phyloP scores from a whole-genome alignment of 2,113 vertebrate genomes.

The Rallus limicola region DNA sequence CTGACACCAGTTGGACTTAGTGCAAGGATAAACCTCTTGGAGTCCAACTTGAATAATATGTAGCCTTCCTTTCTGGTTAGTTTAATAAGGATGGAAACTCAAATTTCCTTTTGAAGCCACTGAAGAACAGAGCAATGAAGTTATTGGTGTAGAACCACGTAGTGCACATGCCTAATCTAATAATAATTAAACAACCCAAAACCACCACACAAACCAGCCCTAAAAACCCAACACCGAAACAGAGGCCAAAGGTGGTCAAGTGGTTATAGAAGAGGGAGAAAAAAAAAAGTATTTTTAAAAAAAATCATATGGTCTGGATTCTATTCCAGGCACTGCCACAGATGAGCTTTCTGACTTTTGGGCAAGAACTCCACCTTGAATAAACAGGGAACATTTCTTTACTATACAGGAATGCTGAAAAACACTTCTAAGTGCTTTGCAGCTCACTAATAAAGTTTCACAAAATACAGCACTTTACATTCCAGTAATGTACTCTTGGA shows the following conservation, averaged over 20 bases:
- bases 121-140: neutral
- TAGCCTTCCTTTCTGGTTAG: neutral
- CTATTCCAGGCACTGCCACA: neutral
- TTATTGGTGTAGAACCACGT: neutral
- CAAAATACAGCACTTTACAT: neutral
- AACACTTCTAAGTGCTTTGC: neutral
- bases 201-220: no score
- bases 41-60: neutral
- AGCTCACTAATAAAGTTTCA: neutral
- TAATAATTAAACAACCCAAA: no score
- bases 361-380: neutral
- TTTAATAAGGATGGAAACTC: neutral
- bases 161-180: no score
- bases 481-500: neutral
- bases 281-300: no score
- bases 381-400: neutral
- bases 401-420: neutral
- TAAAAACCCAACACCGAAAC: neutral
- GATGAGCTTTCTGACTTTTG: neutral
- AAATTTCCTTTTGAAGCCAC: neutral
- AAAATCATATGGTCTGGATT: neutral
- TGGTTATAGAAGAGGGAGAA: neutral
- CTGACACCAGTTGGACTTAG: neutral
- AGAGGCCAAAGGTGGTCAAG: neutral
- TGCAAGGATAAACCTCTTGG: neutral